phyloP scores from a whole-genome alignment of 2,888 invertebrate genomes.

The Torymus tubicola region DNA sequence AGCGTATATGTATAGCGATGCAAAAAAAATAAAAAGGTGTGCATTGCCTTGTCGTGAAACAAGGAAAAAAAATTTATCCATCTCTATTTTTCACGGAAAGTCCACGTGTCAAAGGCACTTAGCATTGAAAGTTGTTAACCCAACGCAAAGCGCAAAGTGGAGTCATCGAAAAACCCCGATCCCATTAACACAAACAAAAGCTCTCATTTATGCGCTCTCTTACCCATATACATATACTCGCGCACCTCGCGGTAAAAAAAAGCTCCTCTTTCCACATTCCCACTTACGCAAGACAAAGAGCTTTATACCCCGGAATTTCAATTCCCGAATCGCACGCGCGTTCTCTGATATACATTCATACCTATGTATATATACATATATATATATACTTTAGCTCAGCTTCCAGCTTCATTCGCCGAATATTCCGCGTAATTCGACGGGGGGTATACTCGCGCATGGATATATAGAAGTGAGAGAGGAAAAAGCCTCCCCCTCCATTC shows the following conservation, averaged over 20 bases:
- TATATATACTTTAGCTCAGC: too few species aligned
- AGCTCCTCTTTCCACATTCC: not conserved
- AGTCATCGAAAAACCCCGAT: not conserved
- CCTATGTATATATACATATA: too few species aligned
- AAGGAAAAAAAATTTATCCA: too few species aligned
- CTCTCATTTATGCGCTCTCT: not conserved
- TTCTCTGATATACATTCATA: too few species aligned
- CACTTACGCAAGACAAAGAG: not conserved
- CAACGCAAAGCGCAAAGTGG: not conserved
- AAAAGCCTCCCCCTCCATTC: not conserved
- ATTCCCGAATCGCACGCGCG: slow-evolving; percentile 13
- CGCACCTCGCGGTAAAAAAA: not conserved
- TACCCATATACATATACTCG: too few species aligned
- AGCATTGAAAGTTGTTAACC: too few species aligned
- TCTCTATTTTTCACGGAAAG: too few species aligned
- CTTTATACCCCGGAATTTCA: slow-evolving; percentile 6
- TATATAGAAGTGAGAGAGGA: too few species aligned
- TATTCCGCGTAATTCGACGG: slow-evolving; percentile 19
- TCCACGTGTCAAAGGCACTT: too few species aligned
- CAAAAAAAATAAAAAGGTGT: too few species aligned
- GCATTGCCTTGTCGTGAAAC: too few species aligned
- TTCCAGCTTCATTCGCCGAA: slow-evolving; percentile 6
- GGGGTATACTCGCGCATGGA: not conserved
- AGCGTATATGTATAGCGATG: too few species aligned
- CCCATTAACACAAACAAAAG: not conserved